Conservation (phyloP, 2,888 invertebrate genomes). For the Lomographa bimaculata region DNA sequence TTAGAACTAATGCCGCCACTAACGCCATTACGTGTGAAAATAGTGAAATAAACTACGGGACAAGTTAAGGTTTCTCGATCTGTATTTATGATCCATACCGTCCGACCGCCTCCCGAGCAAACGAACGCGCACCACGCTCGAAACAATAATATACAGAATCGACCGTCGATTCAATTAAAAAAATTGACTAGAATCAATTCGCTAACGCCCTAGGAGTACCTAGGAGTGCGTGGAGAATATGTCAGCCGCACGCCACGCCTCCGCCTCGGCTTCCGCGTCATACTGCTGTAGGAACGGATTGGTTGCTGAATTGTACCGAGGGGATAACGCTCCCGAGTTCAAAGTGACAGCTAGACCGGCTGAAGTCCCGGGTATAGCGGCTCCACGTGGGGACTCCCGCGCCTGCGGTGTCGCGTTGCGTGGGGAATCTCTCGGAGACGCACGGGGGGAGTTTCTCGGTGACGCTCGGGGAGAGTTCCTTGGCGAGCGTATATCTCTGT, state of each 20-base stretch:
- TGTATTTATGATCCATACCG: too few species aligned
- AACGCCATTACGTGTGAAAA: too few species aligned
- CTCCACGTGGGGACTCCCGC: conserved; percentile 55
- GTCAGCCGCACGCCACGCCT: conserved; percentile 75
- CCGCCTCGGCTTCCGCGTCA: conserved; percentile 77
- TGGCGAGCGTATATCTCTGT: conserved; percentile 77
- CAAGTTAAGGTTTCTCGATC: too few species aligned
- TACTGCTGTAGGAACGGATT: conserved; percentile 85
- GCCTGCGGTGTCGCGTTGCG: conserved; percentile 43
- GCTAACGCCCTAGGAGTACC: too few species aligned
- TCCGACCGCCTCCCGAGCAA: conserved; percentile 8
- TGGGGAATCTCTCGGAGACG: conserved; percentile 67
- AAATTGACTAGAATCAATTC: conserved; percentile 83
- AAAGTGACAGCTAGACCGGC: conserved; percentile 86
- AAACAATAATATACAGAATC: conserved; percentile 76
- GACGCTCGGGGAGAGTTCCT: conserved; percentile 66
- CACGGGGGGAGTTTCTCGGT: conserved; percentile 41
- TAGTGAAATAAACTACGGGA: too few species aligned
- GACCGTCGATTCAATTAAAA: conserved; percentile 72
- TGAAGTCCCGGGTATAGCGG: conserved; percentile 83
- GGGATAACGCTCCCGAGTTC: conserved; percentile 67
- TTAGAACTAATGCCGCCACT: too few species aligned
- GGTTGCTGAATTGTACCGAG: conserved; percentile 76
- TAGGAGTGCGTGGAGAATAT: conserved; percentile 80
- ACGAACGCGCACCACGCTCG: conserved; percentile 74